Evolutionary conservation across 1,140 invertebrate species (phyloP), one percentile per base, ranked within the genome.

Genomic region (Coenobita brevimanus): DNA sequence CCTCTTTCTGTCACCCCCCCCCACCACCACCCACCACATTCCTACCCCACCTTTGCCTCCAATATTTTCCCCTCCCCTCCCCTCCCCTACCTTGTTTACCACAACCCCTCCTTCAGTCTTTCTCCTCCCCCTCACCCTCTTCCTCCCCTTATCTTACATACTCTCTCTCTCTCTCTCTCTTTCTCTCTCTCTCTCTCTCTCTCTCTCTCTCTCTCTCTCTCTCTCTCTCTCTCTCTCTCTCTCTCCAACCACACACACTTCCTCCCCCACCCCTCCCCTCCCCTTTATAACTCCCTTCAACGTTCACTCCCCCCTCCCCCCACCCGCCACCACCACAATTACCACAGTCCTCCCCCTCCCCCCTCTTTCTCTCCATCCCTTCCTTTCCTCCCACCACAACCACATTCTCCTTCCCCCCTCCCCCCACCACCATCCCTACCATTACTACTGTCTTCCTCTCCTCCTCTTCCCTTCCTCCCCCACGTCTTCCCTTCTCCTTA

Each of bases 251-350:
- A 41, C 73, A 60, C 41, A 21, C 27, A 17, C 67, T 30, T 30
- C 33, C 27, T 17, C 67, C 67, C 27, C 67, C 67, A 17, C 67
- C 67, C 17, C 67, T 30, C 57, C 54, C 36, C 57, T 15, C 54
- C 62, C 30, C 79, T 57, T 30, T 62, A 38, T 57, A 21, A 50
- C 79, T 30, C 33, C 57, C 79, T 57, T 64, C 79, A 30, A 17
- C 33, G n/a, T 17, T 33, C 67, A 2, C 33, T 33, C 27, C 24
- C 36, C 24, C 17, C 67, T 17, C 36, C 36, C 67, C 24, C 27
- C 2, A 2, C 15, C 67, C 79, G 38, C 79, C 78, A 30, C 69
- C 64, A 6, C 64, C 41, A 38, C 73, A 24, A 17, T 38, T 13
- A 15, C 73, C 21, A 10, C 36, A 30, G 36, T 38, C 73, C n/a